These are phyloP conservation scores for Actenoides lindsayi DNA, from an alignment of 2,113 vertebrate genomes.

Conservation along the genomic window DNA sequence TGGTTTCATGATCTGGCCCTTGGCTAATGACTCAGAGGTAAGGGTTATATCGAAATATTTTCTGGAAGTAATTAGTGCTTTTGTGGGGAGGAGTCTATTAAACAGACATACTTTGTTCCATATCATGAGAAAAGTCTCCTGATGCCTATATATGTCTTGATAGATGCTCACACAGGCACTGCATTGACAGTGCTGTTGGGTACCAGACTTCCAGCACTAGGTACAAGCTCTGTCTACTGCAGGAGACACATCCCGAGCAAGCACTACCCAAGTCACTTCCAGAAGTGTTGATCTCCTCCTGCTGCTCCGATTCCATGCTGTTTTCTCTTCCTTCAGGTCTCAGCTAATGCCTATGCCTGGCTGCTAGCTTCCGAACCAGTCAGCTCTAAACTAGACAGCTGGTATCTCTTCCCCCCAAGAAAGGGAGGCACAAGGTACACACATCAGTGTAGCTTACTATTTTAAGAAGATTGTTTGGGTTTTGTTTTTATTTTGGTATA, in stretches of 20 bases:
- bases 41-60: not conserved
- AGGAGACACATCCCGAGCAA: not conserved
- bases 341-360: not conserved
- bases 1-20: not conserved
- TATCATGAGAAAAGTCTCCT: not conserved
- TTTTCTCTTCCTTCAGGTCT: not conserved
- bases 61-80: not conserved
- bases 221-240: not conserved
- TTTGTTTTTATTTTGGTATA: not conserved
- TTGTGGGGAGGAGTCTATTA: not conserved
- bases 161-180: not conserved
- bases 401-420: not conserved
- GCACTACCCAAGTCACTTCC: not conserved
- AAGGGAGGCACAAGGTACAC: not conserved
- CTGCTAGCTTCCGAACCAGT: not conserved
- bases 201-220: not conserved
- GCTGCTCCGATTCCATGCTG: not conserved
- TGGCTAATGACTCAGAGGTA: not conserved
- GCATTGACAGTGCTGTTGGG: not conserved
- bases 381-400: not conserved
- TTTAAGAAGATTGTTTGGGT: not conserved
- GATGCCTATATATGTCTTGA: not conserved
- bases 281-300: not conserved
- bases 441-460: not conserved
- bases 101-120: not conserved